Conservation (phyloP, 2,797 vertebrate genomes). For the Brachyalestes nurse region DNA sequence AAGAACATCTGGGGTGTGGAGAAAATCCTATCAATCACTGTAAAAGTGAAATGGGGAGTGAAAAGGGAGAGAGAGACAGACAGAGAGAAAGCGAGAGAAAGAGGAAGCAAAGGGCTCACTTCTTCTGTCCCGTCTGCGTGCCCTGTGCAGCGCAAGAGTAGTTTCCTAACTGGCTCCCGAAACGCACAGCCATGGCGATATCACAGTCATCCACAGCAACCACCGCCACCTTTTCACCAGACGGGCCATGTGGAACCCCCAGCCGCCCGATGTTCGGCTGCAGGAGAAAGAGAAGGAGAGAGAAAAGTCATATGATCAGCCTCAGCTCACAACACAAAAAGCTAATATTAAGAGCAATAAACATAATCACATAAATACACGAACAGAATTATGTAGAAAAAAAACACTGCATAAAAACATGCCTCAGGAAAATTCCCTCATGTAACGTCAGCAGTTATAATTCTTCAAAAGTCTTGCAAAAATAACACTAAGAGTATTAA, state of each 20-base stretch:
- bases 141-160: slow-evolving; percentile 97
- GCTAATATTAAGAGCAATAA: not conserved
- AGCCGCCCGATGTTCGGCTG: slow-evolving; percentile 94
- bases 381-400: not conserved
- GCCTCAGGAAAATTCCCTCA: not conserved
- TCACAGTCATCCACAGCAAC: slow-evolving; percentile 96
- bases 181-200: slow-evolving; percentile 92
- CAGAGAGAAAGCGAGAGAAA: not conserved
- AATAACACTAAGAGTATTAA: not conserved
- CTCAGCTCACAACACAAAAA: not conserved
- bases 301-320: slow-evolving; percentile 9
- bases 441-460: slow-evolving; percentile 52
- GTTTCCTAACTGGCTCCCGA: slow-evolving; percentile 89
- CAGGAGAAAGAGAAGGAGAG: slow-evolving; percentile 35
- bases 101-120: slow-evolving; percentile 75
- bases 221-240: slow-evolving; percentile 94
- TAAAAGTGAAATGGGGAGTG: not conserved
- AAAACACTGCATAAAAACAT: not conserved
- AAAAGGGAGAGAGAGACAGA: not conserved
- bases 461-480: not conserved
- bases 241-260: slow-evolving; percentile 94
- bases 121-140: slow-evolving; percentile 94
- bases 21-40: too few species aligned
- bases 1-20: too few species aligned
- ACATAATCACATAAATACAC: not conserved